Evolutionary conservation across 2,797 vertebrate genomes (phyloP), one percentile per base, ranked within the genome.

Genomic region (Cheirogaleus major): DNA sequence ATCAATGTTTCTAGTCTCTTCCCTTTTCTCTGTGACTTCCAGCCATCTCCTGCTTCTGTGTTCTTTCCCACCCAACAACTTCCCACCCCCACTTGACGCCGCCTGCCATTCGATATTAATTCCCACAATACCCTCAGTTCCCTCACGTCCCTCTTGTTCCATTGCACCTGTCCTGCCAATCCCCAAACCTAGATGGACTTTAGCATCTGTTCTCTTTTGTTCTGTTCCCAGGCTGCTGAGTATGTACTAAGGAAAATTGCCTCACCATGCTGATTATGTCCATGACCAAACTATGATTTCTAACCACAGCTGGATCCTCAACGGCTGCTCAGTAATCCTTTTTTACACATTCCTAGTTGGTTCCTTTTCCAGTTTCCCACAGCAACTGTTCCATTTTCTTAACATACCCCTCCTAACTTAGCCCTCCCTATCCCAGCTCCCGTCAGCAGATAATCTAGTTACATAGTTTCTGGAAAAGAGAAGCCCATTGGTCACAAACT

Each of bases 301-400:
- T 97, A 91, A 97, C 94, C 97, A 97, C 96, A 97, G 97, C 96
- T 97, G 97, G 92, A 92, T 97, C 88, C 78, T 95, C 73, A 97
- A 61, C 3, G 91, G 92, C 92, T 96, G 94, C 82, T 93, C 69
- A 78, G 76, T 96, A 98, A 97, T 97, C 81, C 96, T 90, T 94
- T 97, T 97, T 96, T 88, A 95, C 78, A 97, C 97, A 98, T 98
- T 98, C 97, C 96, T 95, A 43, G 22, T 96, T 95, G 92, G 78
- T 95, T 95, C 92, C 48, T 96, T 96, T 97, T 97, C 85, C 50
- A 93, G 1, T 95, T 98, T 96, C 96, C 95, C 97, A 97, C 72
- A 96, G 87, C 84, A 95, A 90, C 78, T 97, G 87, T 95, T 97
- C 72, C 69, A 85, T 97, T 97, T 96, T 94, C 65, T 96, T 92